Base-by-base conservation (phyloP, 30 jellyfish, hydroid and myxozoan species). In the Aurelia sp. region DNA sequence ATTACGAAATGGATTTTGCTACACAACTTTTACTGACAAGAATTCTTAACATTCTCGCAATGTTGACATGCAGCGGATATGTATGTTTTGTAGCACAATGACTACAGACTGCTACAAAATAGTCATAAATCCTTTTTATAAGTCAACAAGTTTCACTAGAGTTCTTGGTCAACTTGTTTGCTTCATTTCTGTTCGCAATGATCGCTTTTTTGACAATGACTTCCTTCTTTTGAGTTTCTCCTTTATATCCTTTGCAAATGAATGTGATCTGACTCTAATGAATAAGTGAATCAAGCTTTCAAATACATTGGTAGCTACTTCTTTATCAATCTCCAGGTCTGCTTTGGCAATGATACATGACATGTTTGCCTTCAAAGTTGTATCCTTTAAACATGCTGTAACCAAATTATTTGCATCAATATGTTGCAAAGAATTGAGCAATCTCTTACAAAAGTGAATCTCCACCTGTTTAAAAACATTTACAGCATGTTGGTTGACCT, bases 171-270 rank as follows among this genome's bases (percentile, higher is more conserved):
- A 38, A 38, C 59, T 69, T 24, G 81, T 19, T 69, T 57, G 31
- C 81, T 69, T 69, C 40, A 69, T 69, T 69, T 69, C 81, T 24
- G 81, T 69, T 69, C 64, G 81, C n/a, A 69, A 57, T 69, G 81
- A 69, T 55, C 51, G 31, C 4, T 24, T 69, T 47, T 69, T 30
- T 35, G 59, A 15, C 62, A 38, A 4, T 69, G 31, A 19, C 18
- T 69, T 69, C 64, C 5, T 30, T 19, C 61, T 19, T 38, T 69
- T 69, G 81, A 6, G 81, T 22, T 69, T 69, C 62, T 69, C 81
- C 51, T 69, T 69, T 69, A 69, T 69, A 57, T 69, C 81, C 40
- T 69, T 69, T 69, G 81, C 81, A 24, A 20, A 57, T 1, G 81
- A 69, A 69, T 69, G 81, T 69, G 81, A 69, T 24, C 81, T 13